Conservation (phyloP, 1,140 invertebrate species). For the Panagrolaimus sp. region DNA sequence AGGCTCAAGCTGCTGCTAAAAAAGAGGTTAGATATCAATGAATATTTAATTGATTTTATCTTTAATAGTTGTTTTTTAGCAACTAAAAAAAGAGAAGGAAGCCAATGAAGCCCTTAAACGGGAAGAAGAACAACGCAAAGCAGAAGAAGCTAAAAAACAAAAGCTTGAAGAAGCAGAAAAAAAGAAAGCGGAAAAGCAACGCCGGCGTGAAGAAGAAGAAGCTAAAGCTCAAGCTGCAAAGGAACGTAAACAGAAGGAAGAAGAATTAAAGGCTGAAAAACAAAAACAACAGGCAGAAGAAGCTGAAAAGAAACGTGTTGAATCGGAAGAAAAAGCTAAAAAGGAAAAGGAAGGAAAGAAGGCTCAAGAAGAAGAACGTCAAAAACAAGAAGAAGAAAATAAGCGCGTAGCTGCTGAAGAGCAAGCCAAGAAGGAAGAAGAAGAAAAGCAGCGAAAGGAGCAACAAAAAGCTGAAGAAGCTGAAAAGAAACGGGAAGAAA, state of each 20-base stretch:
- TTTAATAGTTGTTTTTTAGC: background rate
- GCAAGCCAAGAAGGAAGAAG: too few relatives aligned
- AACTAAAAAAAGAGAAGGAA: constrained; percentile 4
- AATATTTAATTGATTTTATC: too few relatives aligned
- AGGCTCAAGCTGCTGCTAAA: constrained; percentile 5
- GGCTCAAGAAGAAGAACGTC: too few relatives aligned
- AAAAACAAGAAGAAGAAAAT: too few relatives aligned
- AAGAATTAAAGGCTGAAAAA: too few relatives aligned
- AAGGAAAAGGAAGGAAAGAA: too few relatives aligned
- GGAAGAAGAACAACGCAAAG: background rate
- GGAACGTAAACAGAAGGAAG: background rate
- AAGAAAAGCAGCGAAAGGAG: too few relatives aligned
- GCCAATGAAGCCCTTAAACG: constrained; percentile 1
- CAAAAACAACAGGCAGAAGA: too few relatives aligned
- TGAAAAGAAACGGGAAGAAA: constrained; percentile 4
- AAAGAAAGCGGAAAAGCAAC: background rate
- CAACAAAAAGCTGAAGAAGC: constrained; percentile 2
- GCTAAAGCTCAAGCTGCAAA: constrained; percentile 10
- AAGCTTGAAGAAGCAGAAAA: background rate
- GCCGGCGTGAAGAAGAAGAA: background rate
- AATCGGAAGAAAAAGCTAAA: too few relatives aligned
- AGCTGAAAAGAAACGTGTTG: too few relatives aligned
- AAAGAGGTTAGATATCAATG: background rate
- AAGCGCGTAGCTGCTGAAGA: too few relatives aligned
- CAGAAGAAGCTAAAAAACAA: background rate